Conservation (phyloP, 2,113 vertebrate species). For the Entomyzon cyanotis region DNA sequence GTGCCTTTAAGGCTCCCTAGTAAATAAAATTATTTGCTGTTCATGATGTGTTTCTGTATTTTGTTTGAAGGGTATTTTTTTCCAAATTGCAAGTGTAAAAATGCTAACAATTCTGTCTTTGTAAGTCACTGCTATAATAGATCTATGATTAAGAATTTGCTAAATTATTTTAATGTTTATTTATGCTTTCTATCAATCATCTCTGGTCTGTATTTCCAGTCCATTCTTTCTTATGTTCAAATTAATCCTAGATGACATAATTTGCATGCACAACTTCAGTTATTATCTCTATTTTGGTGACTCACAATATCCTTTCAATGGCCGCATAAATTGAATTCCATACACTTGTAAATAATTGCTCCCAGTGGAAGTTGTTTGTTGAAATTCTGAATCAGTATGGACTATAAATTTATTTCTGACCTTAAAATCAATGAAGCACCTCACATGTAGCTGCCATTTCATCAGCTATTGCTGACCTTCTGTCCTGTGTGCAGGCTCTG, state of each 20-base stretch:
- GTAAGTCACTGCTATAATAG: background rate
- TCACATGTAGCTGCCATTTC: background rate
- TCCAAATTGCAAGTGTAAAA: background rate
- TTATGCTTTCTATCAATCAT: background rate
- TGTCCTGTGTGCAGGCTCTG: background rate
- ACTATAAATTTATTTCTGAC: background rate
- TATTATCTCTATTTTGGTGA: background rate
- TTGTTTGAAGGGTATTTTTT: background rate
- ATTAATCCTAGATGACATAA: background rate
- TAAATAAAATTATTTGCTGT: background rate
- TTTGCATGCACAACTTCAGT: background rate
- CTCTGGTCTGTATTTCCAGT: background rate
- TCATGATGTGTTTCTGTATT: background rate
- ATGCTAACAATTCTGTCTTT: background rate
- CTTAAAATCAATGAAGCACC: background rate
- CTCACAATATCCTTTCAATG: background rate
- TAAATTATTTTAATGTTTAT: background rate
- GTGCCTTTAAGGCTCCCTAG: background rate
- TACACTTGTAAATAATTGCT: background rate
- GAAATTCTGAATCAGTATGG: background rate
- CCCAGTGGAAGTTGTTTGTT: background rate
- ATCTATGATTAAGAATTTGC: background rate
- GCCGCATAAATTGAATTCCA: background rate
- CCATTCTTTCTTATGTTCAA: background rate
- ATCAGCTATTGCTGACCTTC: background rate